Percentiles rank a stretch among this genome's conserved stretches.
phyloP scores from a whole-genome alignment of 1,140 invertebrate genomes.

The Heterodera schachtii region DNA sequence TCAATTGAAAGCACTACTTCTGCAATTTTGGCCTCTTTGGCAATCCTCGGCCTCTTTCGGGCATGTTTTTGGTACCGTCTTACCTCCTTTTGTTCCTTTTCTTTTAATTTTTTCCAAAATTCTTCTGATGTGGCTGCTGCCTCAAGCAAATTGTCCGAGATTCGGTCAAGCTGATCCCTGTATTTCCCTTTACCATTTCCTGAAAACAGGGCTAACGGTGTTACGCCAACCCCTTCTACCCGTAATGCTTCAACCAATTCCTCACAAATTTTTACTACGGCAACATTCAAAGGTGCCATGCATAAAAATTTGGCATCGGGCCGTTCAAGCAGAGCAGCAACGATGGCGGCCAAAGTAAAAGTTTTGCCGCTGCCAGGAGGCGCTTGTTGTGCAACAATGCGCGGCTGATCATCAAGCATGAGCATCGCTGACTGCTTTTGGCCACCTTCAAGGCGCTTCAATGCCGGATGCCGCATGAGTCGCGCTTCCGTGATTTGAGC shows the following conservation, averaged over 20 bases:
- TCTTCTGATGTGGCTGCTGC: not conserved
- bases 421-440: constrained; percentile 6
- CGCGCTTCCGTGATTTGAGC: too few species aligned
- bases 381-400: not conserved
- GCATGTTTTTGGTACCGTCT: not conserved
- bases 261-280: not conserved
- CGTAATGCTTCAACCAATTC: not conserved
- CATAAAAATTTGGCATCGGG: not conserved
- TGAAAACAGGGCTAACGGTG: not conserved
- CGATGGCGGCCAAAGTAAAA: not conserved
- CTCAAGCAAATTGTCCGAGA: not conserved
- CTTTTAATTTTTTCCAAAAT: not conserved
- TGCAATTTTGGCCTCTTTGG: not conserved
- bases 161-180: not conserved
- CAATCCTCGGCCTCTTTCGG: not conserved
- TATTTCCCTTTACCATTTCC: constrained; percentile 13
- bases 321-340: not conserved
- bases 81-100: not conserved
- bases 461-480: not conserved
- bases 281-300: not conserved
- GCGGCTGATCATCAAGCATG: not conserved
- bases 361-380: constrained; percentile 12
- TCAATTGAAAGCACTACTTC: not conserved
- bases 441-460: not conserved
- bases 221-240: not conserved